These are phyloP conservation scores for Gadopsis bispinosus DNA, from an alignment of 2,797 vertebrate genomes.

Conservation along the genomic window DNA sequence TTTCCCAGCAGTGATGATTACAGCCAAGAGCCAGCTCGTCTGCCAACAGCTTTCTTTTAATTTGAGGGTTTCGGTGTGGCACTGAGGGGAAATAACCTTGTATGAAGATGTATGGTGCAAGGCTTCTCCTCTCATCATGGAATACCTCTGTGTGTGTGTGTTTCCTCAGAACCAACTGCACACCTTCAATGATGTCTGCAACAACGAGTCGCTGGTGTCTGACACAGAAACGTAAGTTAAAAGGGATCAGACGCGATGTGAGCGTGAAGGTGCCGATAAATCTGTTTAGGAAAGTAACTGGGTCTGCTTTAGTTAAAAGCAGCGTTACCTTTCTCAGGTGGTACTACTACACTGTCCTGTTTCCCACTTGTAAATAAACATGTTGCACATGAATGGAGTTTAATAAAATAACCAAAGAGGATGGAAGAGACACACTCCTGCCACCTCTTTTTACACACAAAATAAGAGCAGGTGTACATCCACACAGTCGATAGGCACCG, in stretches of 20 bases:
- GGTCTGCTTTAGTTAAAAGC: too few species aligned
- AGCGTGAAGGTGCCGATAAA: not conserved
- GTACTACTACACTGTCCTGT: not conserved
- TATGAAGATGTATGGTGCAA: not conserved
- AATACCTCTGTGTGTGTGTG: not conserved
- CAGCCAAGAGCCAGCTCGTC: not conserved
- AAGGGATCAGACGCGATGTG: not conserved
- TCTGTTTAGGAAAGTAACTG: not conserved
- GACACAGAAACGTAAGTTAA: constrained; percentile 98
- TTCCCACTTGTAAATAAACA: not conserved
- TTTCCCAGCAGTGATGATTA: not conserved
- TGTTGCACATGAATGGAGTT: not conserved
- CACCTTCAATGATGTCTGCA: constrained; percentile 99
- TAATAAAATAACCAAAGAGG: not conserved
- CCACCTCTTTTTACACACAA: not conserved
- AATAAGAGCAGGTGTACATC: not conserved
- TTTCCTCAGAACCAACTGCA: constrained; percentile 95
- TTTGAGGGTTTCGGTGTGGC: not conserved
- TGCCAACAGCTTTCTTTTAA: constrained; percentile 20
- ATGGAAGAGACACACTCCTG: not conserved
- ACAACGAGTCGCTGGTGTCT: constrained; percentile 98
- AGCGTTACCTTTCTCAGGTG: not conserved
- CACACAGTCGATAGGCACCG: not conserved
- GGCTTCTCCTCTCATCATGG: not conserved
- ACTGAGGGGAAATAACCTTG: constrained; percentile 16